These are phyloP conservation scores for Thereva nobilitata DNA, from an alignment of 2,888 invertebrate species.

Conservation along the genomic window DNA sequence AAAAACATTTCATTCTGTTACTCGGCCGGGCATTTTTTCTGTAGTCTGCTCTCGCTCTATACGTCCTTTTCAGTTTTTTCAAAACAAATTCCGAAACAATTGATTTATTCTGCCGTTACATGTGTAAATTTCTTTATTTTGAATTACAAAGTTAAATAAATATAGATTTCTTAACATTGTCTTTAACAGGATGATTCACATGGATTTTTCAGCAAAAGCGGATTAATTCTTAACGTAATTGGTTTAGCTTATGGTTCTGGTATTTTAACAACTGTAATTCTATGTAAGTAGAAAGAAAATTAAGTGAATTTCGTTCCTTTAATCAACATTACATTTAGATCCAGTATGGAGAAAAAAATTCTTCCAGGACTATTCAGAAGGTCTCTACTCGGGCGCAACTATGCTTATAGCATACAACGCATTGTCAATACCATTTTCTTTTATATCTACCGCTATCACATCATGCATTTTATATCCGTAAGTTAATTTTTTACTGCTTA, in stretches of 20 bases:
- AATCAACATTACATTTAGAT: conserved; percentile 67
- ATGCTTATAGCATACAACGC: conserved; percentile 80
- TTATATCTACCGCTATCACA: conserved; percentile 73
- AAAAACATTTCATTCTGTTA: no score
- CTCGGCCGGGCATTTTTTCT: no score
- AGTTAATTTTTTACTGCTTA: conserved; percentile 52
- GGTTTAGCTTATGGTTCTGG: conserved; percentile 56
- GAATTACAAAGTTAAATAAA: no score
- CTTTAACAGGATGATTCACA: conserved; percentile 52
- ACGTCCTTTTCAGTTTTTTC: no score
- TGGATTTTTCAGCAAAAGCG: conserved; percentile 57
- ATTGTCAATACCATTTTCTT: conserved; percentile 80
- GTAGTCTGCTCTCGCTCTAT: no score
- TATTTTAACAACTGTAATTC: conserved; percentile 53
- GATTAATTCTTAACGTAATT: conserved; percentile 56
- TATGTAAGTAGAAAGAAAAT: conserved; percentile 48
- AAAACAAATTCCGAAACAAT: no score
- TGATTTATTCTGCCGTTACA: no score
- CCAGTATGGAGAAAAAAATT: conserved; percentile 86
- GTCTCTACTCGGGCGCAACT: conserved; percentile 83
- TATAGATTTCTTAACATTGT: background rate
- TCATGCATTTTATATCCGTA: conserved; percentile 75
- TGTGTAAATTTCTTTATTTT: no score
- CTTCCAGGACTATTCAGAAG: conserved; percentile 89
- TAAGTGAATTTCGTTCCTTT: conserved; percentile 51